Evolutionary conservation across 1,140 invertebrate genomes (phyloP).

Genomic region (Drosophila mauritiana): DNA sequence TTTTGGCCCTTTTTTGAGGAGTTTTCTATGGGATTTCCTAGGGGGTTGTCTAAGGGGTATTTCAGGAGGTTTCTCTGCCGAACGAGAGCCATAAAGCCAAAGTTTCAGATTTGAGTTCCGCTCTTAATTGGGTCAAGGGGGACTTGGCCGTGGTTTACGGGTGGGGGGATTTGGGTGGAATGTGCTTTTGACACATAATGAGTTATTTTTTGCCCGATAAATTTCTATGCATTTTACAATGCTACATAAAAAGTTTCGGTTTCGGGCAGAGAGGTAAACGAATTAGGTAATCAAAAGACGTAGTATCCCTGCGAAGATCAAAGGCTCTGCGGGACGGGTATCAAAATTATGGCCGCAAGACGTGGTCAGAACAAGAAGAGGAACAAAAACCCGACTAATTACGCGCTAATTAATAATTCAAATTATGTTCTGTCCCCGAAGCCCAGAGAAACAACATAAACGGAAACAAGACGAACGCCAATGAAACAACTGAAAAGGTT

Average conservation of each 20-base stretch:
- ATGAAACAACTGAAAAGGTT: background rate
- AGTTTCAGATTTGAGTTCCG: conserved; percentile 60
- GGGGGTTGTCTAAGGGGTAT: background rate
- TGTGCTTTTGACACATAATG: conserved; percentile 73
- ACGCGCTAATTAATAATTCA: conserved; percentile 82
- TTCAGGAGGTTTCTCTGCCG: background rate
- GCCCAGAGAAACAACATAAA: conserved; percentile 35
- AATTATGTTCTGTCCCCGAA: conserved; percentile 66
- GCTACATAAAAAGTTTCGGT: conserved; percentile 30
- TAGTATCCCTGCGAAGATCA: conserved; percentile 64
- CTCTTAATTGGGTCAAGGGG: conserved; percentile 72
- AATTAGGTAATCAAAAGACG: conserved; percentile 80
- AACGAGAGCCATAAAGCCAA: conserved; percentile 40
- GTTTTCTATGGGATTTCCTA: background rate
- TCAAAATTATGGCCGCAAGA: conserved; percentile 72
- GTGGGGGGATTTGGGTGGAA: background rate
- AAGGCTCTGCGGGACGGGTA: conserved; percentile 51
- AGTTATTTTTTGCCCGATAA: conserved; percentile 69
- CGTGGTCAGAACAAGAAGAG: conserved; percentile 52
- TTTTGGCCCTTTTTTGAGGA: conserved; percentile 19
- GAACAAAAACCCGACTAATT: conserved; percentile 65
- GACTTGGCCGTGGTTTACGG: background rate
- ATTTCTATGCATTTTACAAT: conserved; percentile 49
- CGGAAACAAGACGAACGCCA: conserved; percentile 27
- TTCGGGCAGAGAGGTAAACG: conserved; percentile 56